These are phyloP conservation scores for Cyrtodaria siliqua DNA, from an alignment of 2,888 invertebrate genomes.

Conservation along the genomic window DNA sequence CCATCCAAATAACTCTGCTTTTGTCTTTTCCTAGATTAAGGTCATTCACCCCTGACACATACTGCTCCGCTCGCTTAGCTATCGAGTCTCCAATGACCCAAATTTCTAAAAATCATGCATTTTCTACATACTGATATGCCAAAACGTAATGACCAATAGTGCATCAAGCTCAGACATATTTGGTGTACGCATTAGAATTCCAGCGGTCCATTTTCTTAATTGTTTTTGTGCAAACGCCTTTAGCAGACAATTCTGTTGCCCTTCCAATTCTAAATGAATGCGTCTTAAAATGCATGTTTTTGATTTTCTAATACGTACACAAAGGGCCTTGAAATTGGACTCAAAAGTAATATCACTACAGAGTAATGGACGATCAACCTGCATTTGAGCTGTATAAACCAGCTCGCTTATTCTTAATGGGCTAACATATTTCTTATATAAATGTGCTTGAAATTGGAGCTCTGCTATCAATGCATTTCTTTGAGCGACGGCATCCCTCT, in stretches of 20 bases:
- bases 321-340: too few species aligned
- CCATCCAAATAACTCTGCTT: not conserved
- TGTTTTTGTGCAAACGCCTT: not conserved
- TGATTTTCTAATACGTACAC: too few species aligned
- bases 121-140: too few species aligned
- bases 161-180: not conserved
- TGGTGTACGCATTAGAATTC: not conserved
- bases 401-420: too few species aligned
- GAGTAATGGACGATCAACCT: too few species aligned
- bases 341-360: too few species aligned
- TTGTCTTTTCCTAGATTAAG: not conserved
- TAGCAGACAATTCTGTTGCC: not conserved
- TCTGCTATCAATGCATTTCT: too few species aligned
- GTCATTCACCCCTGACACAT: not conserved
- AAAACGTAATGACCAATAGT: not conserved
- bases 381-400: too few species aligned
- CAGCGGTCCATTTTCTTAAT: not conserved
- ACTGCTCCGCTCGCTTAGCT: not conserved
- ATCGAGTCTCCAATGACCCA: not conserved
- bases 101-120: not conserved
- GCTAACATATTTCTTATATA: too few species aligned
- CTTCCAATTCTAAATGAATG: not conserved
- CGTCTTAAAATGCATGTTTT: too few species aligned
- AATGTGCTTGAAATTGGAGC: too few species aligned
- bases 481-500: too few species aligned